Evolutionary conservation across 2,113 vertebrate species (phyloP), one percentile per base, ranked within the genome.

Genomic region (Eudyptes chrysolophus): DNA sequence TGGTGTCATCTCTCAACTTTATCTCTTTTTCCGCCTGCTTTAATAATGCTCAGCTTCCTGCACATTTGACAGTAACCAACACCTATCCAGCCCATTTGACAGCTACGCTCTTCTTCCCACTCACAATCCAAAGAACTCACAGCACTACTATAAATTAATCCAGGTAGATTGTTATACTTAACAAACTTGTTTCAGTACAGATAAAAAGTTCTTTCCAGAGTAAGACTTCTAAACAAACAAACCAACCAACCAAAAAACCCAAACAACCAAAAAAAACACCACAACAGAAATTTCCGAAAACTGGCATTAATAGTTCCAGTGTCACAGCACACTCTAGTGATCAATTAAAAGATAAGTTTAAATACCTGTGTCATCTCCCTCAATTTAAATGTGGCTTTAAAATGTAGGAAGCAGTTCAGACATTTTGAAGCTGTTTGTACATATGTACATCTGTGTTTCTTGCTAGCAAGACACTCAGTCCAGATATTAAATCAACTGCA

Each of bases 281-380:
- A 71, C 25, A 91, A 30, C 3, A 75, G 61, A 17, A 51, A 44
- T 38, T 82, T 89, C 57, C 38, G 21, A 55, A 87, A 68, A 6
- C 16, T 72, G 20, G 26, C 68, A 76, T 87, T 72, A 92, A 93
- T 36, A 97, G 66, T 46, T 69, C 32, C 89, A 90, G 71, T 88
- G 86, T 88, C 93, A 97, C 2, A 96, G 94, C 89, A 97, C 88
- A 94, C 91, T 95, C 97, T 97, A 98, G 83, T 4, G 30, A 97
- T 52, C 72, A 96, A 54, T 69, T 82, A 93, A 74, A 81, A 90
- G 94, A 38, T 42, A 75, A 81, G 30, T 88, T 87, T 96, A 57
- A 90, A 66, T 57, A 70, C 6, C 44, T 55, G 3, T 57, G 58
- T 49, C 36, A 61, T n/a, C n/a, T 80, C 29, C 30, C n/a, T 61